A percentile compares a stretch with the other conserved stretches of the same genome.
These are phyloP conservation scores for Thymelicus lineola DNA, from an alignment of 2,888 invertebrate species.

Conservation along the genomic window DNA sequence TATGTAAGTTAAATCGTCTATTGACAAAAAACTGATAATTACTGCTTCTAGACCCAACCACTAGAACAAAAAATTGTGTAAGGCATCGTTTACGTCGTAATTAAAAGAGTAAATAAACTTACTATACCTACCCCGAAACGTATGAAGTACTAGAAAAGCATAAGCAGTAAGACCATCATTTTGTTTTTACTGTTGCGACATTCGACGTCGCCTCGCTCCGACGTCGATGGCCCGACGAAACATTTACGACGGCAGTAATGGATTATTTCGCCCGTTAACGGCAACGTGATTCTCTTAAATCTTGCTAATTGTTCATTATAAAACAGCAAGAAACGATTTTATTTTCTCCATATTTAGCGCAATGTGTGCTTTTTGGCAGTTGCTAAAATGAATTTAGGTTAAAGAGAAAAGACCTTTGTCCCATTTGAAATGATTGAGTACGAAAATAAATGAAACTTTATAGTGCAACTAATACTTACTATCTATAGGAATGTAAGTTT, in stretches of 20 bases:
- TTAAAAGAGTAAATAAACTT: too few species aligned
- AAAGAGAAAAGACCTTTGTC: neutral
- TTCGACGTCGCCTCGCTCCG: conserved; percentile 40
- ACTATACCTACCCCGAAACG: neutral
- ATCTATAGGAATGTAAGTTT: too few species aligned
- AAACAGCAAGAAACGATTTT: conserved; percentile 41
- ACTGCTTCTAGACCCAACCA: too few species aligned
- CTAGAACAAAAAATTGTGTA: too few species aligned
- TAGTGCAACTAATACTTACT: too few species aligned
- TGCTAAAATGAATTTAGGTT: neutral
- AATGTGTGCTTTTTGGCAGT: conserved; percentile 5
- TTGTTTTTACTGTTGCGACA: conserved; percentile 45
- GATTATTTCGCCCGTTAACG: conserved; percentile 62
- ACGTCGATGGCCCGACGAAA: conserved; percentile 52
- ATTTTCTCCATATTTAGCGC: conserved; percentile 14
- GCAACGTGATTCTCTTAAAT: conserved; percentile 70
- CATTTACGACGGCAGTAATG: conserved; percentile 63
- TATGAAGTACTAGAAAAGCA: conserved; percentile 14
- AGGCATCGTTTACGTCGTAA: too few species aligned
- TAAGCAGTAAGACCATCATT: conserved; percentile 20
- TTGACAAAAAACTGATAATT: too few species aligned
- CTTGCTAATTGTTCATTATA: conserved; percentile 63
- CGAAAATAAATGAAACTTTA: too few species aligned
- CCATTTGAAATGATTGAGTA: too few species aligned
- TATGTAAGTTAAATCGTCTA: too few species aligned